phyloP scores from a whole-genome alignment of 2,113 vertebrate species.

The Myotis brandtii region DNA sequence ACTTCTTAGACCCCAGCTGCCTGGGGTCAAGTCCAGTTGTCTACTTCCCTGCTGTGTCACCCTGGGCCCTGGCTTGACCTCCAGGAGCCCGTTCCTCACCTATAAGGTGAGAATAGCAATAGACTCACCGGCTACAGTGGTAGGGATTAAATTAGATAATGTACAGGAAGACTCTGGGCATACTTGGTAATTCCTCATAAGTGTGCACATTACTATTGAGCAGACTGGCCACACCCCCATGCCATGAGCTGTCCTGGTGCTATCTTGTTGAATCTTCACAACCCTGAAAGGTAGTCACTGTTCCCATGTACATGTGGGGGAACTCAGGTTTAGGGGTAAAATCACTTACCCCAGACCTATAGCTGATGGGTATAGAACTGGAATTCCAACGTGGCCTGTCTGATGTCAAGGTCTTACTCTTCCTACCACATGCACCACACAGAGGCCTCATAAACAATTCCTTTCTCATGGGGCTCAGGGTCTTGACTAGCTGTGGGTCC shows the following conservation, averaged over 20 bases:
- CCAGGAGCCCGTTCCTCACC: neutral
- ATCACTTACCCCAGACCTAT: neutral
- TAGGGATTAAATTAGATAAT: neutral
- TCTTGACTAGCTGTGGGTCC: neutral
- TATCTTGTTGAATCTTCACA: neutral
- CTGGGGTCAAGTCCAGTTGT: neutral
- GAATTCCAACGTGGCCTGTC: neutral
- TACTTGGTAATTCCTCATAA: too few relatives aligned
- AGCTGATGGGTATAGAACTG: too few relatives aligned
- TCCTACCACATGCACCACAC: too few relatives aligned
- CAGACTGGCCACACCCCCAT: neutral
- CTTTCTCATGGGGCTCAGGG: neutral
- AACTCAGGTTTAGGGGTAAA: neutral
- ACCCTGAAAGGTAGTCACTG: neutral
- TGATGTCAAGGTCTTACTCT: neutral
- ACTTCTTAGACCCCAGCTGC: neutral
- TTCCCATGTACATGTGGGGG: neutral
- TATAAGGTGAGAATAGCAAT: neutral
- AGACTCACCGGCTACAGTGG: fast-evolving
- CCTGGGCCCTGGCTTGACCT: neutral
- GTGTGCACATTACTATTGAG: neutral
- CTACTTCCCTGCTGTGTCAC: neutral
- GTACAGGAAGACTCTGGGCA: neutral
- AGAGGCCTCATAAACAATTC: neutral
- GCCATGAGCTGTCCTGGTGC: neutral